Evolutionary conservation across 2,888 invertebrate species (phyloP).

Genomic region (Epinotia brunnichana): DNA sequence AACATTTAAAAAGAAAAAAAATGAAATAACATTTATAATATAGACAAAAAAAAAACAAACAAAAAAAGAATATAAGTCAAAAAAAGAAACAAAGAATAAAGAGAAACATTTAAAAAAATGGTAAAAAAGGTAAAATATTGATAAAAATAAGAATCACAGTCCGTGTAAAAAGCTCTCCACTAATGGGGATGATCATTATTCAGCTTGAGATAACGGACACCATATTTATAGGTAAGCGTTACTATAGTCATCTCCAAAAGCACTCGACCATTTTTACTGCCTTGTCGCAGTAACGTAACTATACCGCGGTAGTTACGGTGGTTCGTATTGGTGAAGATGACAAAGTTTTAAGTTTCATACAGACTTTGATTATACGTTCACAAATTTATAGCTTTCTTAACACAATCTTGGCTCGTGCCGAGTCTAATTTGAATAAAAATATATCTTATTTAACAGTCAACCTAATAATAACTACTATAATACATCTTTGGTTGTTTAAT

Average conservation of each 20-base stretch:
- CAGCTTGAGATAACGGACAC: constrained; percentile 59
- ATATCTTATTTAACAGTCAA: constrained; percentile 30
- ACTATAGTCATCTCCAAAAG: constrained; percentile 3
- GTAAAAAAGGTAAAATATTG: too few relatives aligned
- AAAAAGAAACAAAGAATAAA: too few relatives aligned
- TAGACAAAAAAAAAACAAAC: too few relatives aligned
- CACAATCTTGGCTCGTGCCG: constrained; percentile 31
- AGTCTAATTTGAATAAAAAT: constrained; percentile 24
- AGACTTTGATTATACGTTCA: background rate
- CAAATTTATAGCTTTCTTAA: constrained; percentile 25
- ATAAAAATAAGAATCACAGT: too few relatives aligned
- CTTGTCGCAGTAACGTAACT: background rate
- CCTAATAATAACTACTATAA: background rate
- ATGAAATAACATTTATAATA: too few relatives aligned
- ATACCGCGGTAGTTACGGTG: background rate
- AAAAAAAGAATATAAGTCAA: too few relatives aligned
- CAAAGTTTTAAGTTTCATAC: background rate
- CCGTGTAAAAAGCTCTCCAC: constrained; percentile 59
- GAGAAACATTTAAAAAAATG: too few relatives aligned
- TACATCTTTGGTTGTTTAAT: constrained; percentile 7
- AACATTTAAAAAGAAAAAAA: too few relatives aligned
- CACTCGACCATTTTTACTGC: background rate
- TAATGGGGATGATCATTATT: constrained; percentile 69
- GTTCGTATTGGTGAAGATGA: background rate
- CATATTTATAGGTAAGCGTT: constrained; percentile 53